Evolutionary conservation across 2,888 invertebrate species (phyloP).

Genomic region (Orthonevra nobilis): DNA sequence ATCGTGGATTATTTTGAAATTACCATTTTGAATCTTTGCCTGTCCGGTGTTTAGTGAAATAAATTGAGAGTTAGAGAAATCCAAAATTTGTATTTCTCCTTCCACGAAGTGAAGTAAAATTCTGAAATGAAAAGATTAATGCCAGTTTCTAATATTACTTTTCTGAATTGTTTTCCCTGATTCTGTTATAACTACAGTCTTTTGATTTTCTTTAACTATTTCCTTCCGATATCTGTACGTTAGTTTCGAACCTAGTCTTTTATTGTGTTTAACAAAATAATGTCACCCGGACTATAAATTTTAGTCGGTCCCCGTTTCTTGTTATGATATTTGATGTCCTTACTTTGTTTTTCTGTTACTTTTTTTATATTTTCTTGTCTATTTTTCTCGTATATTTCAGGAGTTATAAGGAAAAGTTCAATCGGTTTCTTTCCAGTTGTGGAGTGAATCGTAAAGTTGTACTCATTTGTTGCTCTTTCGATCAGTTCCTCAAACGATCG

Average conservation of each 20-base stretch:
- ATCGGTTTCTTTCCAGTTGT: too few species aligned
- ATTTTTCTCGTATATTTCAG: background rate
- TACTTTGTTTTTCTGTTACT: constrained; percentile 7
- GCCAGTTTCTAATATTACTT: constrained; percentile 52
- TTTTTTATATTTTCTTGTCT: constrained; percentile 9
- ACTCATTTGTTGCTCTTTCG: background rate
- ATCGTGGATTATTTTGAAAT: constrained; percentile 58
- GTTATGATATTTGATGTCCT: constrained; percentile 12
- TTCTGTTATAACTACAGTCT: constrained; percentile 28
- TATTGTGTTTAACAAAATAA: constrained; percentile 33
- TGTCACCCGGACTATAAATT: constrained; percentile 7
- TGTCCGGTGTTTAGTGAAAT: too few species aligned
- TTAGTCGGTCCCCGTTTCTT: too few species aligned
- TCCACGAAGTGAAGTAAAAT: background rate
- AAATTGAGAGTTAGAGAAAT: too few species aligned
- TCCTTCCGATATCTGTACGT: constrained; percentile 23
- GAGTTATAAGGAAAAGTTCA: too few species aligned
- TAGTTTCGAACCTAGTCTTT: constrained; percentile 45
- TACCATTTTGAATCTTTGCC: too few species aligned
- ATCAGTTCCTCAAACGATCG: constrained; percentile 41
- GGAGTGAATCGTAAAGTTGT: background rate
- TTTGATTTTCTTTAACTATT: constrained; percentile 40
- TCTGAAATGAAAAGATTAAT: constrained; percentile 2
- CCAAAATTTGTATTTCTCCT: constrained; percentile 31
- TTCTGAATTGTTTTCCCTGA: constrained; percentile 35